A percentile compares a stretch with the other conserved stretches of the same genome.
Conservation (phyloP, 35 echinoderm and acorn worm genomes). For the Apostichopus californicus region DNA sequence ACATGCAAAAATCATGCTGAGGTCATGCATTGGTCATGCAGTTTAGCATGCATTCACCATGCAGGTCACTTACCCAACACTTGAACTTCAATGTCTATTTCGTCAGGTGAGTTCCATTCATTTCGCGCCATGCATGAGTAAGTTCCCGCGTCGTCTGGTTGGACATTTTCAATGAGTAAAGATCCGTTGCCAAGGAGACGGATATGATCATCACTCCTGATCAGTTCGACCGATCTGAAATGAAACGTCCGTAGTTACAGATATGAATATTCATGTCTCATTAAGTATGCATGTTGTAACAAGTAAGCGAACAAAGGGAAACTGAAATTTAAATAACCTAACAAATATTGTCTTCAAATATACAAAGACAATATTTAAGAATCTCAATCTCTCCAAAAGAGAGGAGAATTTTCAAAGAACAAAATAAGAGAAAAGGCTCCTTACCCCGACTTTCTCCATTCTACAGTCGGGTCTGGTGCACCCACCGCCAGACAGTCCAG, state of each 20-base stretch:
- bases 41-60: constrained; percentile 3
- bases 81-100: constrained; percentile 80
- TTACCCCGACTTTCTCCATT: constrained; percentile 91
- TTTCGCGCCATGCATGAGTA: constrained; percentile 92
- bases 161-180: constrained; percentile 60
- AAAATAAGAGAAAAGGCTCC: neutral
- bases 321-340: too few relatives aligned
- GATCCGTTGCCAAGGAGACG: constrained; percentile 73
- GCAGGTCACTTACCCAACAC: constrained; percentile 83
- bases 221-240: constrained; percentile 50
- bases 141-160: constrained; percentile 77
- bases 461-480: constrained; percentile 51
- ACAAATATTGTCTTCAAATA: too few relatives aligned
- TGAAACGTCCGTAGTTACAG: neutral
- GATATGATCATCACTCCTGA: constrained; percentile 60
- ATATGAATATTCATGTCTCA: neutral
- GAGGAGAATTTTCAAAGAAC: too few relatives aligned
- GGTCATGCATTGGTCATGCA: constrained; percentile 37
- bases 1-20: neutral
- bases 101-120: constrained; percentile 80
- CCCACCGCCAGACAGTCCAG: constrained; percentile 91
- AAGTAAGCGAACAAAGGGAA: too few relatives aligned
- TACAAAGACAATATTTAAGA: too few relatives aligned
- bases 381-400: too few relatives aligned
- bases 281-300: too few relatives aligned